Conservation (phyloP, 2,888 invertebrate genomes). For the Acanthopleura granulata region DNA sequence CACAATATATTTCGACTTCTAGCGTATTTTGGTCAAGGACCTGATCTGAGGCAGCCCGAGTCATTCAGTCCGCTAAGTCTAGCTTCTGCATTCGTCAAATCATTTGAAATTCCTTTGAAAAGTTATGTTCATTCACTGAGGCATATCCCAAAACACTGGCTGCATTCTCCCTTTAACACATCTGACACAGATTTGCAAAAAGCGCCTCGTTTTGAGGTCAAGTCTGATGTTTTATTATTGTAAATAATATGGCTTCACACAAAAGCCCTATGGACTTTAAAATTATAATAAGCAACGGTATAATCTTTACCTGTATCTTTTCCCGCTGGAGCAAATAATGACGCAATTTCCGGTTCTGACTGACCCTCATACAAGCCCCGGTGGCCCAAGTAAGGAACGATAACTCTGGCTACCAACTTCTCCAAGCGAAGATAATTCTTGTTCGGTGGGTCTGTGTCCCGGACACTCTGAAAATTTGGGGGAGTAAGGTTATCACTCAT, state of each 20-base stretch:
- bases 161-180: not conserved
- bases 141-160: not conserved
- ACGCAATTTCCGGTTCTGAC: conserved; percentile 45
- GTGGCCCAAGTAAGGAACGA: conserved; percentile 62
- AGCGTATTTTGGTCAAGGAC: no score
- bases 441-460: conserved; percentile 58
- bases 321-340: not conserved
- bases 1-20: no score
- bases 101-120: no score
- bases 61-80: no score
- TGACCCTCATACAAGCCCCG: conserved; percentile 62
- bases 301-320: not conserved
- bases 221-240: no score
- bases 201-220: no score
- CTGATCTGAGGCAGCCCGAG: no score
- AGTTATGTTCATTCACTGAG: no score
- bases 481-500: no score
- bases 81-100: no score
- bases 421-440: conserved; percentile 63
- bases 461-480: conserved; percentile 47
- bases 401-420: conserved; percentile 60
- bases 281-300: not conserved
- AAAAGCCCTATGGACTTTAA: no score
- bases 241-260: no score
- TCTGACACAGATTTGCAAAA: not conserved